phyloP scores from a whole-genome alignment of 2,113 vertebrate species.

The Loxodonta africana region DNA sequence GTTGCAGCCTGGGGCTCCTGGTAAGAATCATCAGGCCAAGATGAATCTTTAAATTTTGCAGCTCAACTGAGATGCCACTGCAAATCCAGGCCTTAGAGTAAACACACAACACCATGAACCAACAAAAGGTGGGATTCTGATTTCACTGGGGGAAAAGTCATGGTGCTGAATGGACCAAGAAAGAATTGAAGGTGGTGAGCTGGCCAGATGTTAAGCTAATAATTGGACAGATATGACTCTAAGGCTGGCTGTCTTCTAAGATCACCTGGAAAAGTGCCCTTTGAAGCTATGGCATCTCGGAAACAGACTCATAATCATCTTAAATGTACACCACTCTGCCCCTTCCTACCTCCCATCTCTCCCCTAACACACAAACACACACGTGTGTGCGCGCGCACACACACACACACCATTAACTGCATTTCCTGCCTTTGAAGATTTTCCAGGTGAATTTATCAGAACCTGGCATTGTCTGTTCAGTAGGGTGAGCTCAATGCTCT shows the following conservation, averaged over 20 bases:
- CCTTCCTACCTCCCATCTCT: not conserved
- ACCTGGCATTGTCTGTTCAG: constrained; percentile 53
- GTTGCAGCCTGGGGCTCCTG: not conserved
- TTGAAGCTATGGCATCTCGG: not conserved
- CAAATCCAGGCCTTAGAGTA: not conserved
- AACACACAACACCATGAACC: not conserved
- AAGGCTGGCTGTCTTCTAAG: not conserved
- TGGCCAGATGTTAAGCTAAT: not conserved
- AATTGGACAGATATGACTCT: not conserved
- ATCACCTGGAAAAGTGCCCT: not conserved
- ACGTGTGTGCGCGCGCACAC: accelerated
- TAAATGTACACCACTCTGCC: not conserved
- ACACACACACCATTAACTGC: not conserved
- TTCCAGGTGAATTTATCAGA: constrained; percentile 42
- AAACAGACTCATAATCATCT: not conserved
- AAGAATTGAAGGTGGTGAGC: not conserved
- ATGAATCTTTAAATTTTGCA: not conserved
- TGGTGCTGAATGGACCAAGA: not conserved
- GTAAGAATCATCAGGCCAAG: not conserved
- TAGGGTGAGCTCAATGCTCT: constrained; percentile 17
- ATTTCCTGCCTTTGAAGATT: constrained; percentile 31
- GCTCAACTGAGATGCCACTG: not conserved
- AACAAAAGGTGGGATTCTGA: not conserved
- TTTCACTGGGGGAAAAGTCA: not conserved
- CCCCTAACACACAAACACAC: not conserved